Percentiles rank a stretch among this genome's conserved stretches.
phyloP scores from a whole-genome alignment of 1,140 invertebrate genomes.

The Lordiphosa stackelbergi region DNA sequence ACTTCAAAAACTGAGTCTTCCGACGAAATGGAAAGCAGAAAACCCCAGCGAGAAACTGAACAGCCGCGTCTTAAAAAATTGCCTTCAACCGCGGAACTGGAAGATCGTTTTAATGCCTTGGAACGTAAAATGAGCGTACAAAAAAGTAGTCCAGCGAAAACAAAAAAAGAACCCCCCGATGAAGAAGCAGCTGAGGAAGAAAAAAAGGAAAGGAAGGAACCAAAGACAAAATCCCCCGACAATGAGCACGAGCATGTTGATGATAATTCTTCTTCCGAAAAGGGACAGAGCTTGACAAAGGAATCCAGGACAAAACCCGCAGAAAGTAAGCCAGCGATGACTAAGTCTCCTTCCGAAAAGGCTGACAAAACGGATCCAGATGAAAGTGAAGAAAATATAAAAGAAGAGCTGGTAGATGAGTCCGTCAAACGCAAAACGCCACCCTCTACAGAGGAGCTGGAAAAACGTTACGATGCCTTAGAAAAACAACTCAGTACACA shows the following conservation, averaged over 20 bases:
- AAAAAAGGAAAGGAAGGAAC: not conserved
- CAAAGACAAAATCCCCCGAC: not conserved
- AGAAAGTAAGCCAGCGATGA: not conserved
- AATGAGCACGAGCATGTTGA: no score
- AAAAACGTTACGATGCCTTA: constrained; percentile 66
- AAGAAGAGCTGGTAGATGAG: constrained; percentile 1
- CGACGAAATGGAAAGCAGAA: constrained; percentile 2
- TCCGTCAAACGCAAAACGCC: constrained; percentile 38
- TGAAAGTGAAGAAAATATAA: not conserved
- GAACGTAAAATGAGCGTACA: constrained; percentile 61
- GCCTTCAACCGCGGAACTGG: constrained; percentile 67
- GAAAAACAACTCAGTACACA: constrained; percentile 58
- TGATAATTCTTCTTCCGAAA: not conserved
- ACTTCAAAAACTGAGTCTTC: constrained; percentile 21
- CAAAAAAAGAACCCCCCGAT: constrained; percentile 66
- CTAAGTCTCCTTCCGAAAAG: not conserved
- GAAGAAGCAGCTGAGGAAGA: constrained; percentile 3
- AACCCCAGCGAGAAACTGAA: not conserved
- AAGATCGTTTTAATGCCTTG: constrained; percentile 66
- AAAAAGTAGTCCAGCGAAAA: constrained; percentile 50
- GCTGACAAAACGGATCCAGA: not conserved
- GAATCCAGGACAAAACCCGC: not conserved
- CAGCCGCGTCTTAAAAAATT: constrained; percentile 57
- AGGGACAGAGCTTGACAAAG: not conserved
- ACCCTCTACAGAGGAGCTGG: constrained; percentile 67